Evolutionary conservation across 2,797 vertebrate genomes (phyloP), one percentile per base, ranked within the genome.

Genomic region (Cyclura pinguis): DNA sequence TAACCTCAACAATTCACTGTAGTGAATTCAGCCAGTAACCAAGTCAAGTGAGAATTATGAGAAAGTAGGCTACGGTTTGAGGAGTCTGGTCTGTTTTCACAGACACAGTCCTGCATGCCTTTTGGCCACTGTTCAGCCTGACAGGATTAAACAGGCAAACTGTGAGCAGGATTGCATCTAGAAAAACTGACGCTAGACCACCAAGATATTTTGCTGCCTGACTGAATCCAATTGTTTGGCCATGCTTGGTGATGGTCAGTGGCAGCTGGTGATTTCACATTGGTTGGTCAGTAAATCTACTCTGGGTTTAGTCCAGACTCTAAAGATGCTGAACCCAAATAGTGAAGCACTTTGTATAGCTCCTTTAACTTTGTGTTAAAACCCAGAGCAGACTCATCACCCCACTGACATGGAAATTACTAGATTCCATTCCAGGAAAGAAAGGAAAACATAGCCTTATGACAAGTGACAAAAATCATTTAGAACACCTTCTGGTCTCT

Each of bases 11-110:
- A 27, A 84, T 84, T 32, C 29, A 59, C 86, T 90, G 50, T 52
- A 91, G 74, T 67, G 69, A 90, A 87, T 57, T 92, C 14, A 86
- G 82, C 5, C 62, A 93, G 87, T 95, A 91, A 38, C 24, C 89
- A 90, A 80, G 76, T 4, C 1, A 1, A 90, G 29, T 18, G 14
- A 1, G 14, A 69, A 13, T 69, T 73, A 80, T 81, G 57, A 50
- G 92, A 91, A 90, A 16, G 89, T 69, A 69, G 29, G 29, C 10
- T 69, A 69, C 32, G 67, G 67, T 69, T 69, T 69, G 29, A 89
- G 12, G 89, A 50, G 55, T 20, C 67, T 9, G 6, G 0, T 20
- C 16, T 13, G 74, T 89, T 92, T 91, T 93, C 16, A 32, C 77
- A 67, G 7, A 35, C 59, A 55, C 24, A 74, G 24, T 47, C 27